phyloP scores from a whole-genome alignment of 2,797 vertebrate genomes.

The Sebastes itinus region DNA sequence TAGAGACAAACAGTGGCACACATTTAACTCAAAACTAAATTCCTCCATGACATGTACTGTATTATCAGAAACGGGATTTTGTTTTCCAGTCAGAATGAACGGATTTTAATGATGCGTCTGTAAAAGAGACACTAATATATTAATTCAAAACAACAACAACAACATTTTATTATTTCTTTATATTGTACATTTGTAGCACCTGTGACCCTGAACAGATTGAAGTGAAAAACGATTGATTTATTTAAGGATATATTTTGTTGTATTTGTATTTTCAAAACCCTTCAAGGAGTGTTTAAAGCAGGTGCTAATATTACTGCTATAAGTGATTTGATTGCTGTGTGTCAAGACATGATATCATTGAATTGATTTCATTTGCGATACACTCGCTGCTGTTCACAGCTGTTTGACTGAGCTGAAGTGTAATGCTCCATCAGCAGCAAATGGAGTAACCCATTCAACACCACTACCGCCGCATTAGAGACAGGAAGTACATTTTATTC shows the following conservation, averaged over 20 bases:
- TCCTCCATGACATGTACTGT: conserved; percentile 26
- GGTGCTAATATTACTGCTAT: conserved; percentile 37
- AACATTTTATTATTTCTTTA: neutral
- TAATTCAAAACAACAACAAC: neutral
- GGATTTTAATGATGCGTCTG: neutral
- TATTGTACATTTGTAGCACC: conserved; percentile 8
- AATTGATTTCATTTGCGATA: conserved; percentile 65
- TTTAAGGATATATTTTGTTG: conserved; percentile 13
- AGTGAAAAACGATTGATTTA: conserved; percentile 10
- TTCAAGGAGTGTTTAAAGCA: conserved; percentile 28
- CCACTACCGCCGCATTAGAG: conserved; percentile 34
- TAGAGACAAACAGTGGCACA: conserved; percentile 37
- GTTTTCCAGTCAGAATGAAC: conserved; percentile 12
- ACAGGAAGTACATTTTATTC: conserved; percentile 49
- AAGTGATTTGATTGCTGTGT: conserved; percentile 51
- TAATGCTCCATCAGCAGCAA: conserved; percentile 61
- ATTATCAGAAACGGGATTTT: conserved; percentile 35
- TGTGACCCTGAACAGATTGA: conserved; percentile 3
- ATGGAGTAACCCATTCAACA: conserved; percentile 54
- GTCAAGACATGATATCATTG: conserved; percentile 57
- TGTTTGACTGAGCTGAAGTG: conserved; percentile 61
- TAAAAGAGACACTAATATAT: conserved; percentile 2
- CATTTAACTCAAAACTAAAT: conserved; percentile 40
- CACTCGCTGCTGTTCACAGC: conserved; percentile 50
- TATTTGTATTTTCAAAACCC: conserved; percentile 1